Evolutionary conservation across 2,113 vertebrate species (phyloP), one percentile per base, ranked within the genome.

Genomic region (Pluvianellus socialis): DNA sequence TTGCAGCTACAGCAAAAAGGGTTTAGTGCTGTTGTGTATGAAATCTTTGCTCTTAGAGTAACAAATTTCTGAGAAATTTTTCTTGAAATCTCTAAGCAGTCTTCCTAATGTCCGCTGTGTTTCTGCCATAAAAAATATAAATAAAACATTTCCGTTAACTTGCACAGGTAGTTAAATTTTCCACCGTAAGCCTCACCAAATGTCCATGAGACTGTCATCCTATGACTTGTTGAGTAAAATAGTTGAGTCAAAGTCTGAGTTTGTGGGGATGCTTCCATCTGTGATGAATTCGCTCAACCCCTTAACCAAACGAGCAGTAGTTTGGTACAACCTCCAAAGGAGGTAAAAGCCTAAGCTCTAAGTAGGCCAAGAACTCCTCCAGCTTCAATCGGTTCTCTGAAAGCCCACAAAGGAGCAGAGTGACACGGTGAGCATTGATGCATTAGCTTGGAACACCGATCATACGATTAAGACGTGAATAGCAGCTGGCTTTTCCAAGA

Each of bases 121-220:
- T 82, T 88, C 97, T 98, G 95, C 88, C 66, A 75, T 59, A 81
- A 94, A 86, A 95, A 49, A 96, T 19, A 96, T 11, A 92, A 95
- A 95, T 72, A 89, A 82, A 92, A 67, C 24, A 70, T 77, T 96
- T 97, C 32, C 79, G 58, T 88, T 97, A 80, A 72, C 56, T 84
- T 89, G 35, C 62, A 59, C 21, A 18, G 32, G 87, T 65, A 85
- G 35, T 22, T 42, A 75, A 3, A 4, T 76, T 73, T 96, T 92
- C 61, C 3, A 63, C 15, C 11, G 10, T n/a, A 71, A 66, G 22
- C 52, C 53, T 87, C 42, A 22, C 38, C 22, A 62, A 21, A 15
- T 50, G 42, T 44, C 68, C 20, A 12, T 32, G 23, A 91, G 26
- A n/a, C 18, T 79, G 27, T 44, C 55, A 62, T 32, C 71, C 66